Percentiles rank a stretch among this genome's conserved stretches.
These are phyloP conservation scores for Campoletis sonorensis DNA, from an alignment of 1,140 invertebrate species.

Conservation along the genomic window DNA sequence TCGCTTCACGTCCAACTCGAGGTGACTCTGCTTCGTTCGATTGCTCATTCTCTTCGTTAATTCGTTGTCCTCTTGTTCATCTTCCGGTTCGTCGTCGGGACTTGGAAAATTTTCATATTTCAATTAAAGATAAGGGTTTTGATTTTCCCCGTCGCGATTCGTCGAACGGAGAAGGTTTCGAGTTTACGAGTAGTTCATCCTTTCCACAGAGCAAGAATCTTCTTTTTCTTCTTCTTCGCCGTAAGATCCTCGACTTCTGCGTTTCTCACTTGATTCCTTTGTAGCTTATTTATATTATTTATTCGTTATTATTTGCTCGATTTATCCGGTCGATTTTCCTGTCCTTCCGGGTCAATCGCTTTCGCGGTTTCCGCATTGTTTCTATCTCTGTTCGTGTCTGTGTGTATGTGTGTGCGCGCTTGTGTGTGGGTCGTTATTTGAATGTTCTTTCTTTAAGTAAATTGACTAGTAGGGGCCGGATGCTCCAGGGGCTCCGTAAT, in stretches of 20 bases:
- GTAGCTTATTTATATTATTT: constrained; percentile 15
- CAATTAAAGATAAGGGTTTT: neutral
- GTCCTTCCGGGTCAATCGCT: constrained; percentile 11
- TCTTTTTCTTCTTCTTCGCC: neutral
- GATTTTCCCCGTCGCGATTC: neutral
- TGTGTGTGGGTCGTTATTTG: neutral
- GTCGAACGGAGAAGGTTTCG: constrained; percentile 60
- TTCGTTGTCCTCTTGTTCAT: constrained; percentile 14
- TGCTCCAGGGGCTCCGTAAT: constrained; percentile 80
- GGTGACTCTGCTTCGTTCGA: neutral
- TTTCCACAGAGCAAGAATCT: neutral
- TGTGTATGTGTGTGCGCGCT: neutral
- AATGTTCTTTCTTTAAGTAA: constrained; percentile 42
- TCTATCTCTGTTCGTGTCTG: neutral
- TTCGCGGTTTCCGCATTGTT: neutral
- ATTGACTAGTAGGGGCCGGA: constrained; percentile 77
- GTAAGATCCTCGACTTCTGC: neutral
- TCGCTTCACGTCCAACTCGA: too few relatives aligned
- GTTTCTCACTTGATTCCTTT: neutral
- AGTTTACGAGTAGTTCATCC: constrained; percentile 51
- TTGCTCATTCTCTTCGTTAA: neutral
- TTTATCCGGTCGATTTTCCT: neutral
- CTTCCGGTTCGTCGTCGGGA: constrained; percentile 38
- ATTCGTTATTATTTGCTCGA: constrained; percentile 14
- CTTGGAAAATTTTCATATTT: neutral